These are phyloP conservation scores for Diorhabda sublineata DNA, from an alignment of 1,140 invertebrate genomes.

Conservation along the genomic window DNA sequence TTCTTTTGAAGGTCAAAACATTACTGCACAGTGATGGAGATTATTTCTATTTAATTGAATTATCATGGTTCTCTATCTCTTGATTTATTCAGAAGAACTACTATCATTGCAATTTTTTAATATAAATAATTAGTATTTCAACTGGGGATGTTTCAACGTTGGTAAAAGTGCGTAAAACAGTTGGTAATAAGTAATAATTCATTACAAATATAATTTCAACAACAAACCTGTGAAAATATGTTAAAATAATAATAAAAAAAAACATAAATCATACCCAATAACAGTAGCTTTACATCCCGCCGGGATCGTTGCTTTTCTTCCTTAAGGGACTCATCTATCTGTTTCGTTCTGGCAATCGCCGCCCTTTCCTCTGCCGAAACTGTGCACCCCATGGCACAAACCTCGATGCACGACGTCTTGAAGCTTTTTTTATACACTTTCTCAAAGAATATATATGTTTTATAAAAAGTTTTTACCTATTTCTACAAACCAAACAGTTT, in stretches of 20 bases:
- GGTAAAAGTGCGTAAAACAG: background rate
- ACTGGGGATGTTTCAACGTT: no score
- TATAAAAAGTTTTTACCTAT: background rate
- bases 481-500: background rate
- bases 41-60: no score
- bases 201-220: no score
- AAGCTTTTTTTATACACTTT: slow-evolving; percentile 23
- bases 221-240: background rate
- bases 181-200: background rate
- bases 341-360: slow-evolving; percentile 91
- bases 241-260: background rate
- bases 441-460: background rate
- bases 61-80: no score
- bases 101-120: no score
- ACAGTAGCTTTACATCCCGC: slow-evolving; percentile 96
- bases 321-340: slow-evolving; percentile 97
- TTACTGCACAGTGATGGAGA: no score
- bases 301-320: slow-evolving; percentile 97
- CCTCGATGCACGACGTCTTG: slow-evolving; percentile 40
- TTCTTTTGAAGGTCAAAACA: no score
- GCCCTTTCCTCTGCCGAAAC: slow-evolving; percentile 97
- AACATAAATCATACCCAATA: slow-evolving; percentile 73
- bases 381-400: slow-evolving; percentile 86
- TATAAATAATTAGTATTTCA: no score
- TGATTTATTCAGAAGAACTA: no score